phyloP scores from a whole-genome alignment of 2,113 vertebrate genomes.

The Phoenicopterus ruber region DNA sequence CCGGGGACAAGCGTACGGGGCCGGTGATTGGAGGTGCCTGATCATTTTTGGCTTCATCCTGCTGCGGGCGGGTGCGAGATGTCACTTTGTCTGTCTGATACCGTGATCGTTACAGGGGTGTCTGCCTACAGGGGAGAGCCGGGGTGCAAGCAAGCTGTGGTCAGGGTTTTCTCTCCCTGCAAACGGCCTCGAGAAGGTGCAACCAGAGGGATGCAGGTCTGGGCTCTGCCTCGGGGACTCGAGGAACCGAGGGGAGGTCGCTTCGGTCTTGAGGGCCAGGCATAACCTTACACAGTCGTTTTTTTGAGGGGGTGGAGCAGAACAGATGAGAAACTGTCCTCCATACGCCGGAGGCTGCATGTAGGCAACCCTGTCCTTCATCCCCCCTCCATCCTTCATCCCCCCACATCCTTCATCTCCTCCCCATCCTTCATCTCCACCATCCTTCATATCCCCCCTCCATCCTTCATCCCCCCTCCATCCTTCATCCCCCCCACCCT shows the following conservation, averaged over 20 bases:
- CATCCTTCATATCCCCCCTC: too few species aligned
- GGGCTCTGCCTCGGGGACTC: fast-evolving
- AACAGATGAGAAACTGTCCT: background rate
- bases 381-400: too few species aligned
- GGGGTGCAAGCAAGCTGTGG: background rate
- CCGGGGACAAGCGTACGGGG: fast-evolving
- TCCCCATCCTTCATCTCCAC: too few species aligned
- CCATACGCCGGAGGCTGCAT: background rate
- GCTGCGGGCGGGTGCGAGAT: background rate
- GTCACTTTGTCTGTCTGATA: background rate
- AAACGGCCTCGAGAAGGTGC: background rate
- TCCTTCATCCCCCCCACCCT: too few species aligned
- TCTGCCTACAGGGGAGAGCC: background rate
- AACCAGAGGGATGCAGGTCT: background rate
- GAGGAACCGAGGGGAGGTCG: background rate
- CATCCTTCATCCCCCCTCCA: too few species aligned
- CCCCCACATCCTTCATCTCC: too few species aligned
- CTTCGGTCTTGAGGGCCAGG: background rate
- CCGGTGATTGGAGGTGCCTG: background rate
- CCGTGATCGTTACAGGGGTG: background rate
- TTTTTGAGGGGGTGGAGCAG: background rate
- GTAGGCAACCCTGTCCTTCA: background rate
- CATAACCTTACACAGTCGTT: background rate
- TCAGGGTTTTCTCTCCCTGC: background rate
- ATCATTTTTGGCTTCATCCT: background rate